Conservation (phyloP, 2,888 invertebrate species). For the Eugnorisma glareosa region DNA sequence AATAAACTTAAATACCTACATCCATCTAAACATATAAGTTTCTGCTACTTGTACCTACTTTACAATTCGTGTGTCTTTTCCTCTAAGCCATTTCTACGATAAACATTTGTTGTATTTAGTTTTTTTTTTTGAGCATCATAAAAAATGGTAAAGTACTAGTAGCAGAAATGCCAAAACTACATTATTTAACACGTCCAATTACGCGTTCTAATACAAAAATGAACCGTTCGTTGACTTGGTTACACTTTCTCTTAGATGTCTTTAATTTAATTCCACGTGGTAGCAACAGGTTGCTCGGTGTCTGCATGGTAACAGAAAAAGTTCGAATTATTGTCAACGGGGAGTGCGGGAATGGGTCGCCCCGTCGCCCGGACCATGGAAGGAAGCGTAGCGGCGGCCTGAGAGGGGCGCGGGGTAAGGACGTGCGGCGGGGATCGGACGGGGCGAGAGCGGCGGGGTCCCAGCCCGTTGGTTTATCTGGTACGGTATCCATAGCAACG, state of each 20-base stretch:
- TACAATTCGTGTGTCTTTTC: not conserved
- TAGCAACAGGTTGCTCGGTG: slow-evolving; percentile 76
- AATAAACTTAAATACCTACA: too few species aligned
- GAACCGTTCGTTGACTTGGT: slow-evolving; percentile 12
- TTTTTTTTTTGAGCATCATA: too few species aligned
- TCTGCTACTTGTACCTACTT: not conserved
- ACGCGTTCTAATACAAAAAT: slow-evolving; percentile 17
- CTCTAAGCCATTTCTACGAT: too few species aligned
- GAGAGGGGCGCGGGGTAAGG: slow-evolving; percentile 51
- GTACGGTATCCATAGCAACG: slow-evolving; percentile 87
- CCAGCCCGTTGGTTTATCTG: slow-evolving; percentile 75
- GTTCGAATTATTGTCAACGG: slow-evolving; percentile 62
- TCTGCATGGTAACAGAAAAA: slow-evolving; percentile 65
- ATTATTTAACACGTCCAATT: not conserved
- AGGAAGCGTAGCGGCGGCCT: slow-evolving; percentile 44
- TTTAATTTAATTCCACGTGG: slow-evolving; percentile 64
- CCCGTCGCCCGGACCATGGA: slow-evolving; percentile 60
- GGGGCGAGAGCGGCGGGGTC: slow-evolving; percentile 65
- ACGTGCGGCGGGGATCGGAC: slow-evolving; percentile 38
- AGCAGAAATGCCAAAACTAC: not conserved
- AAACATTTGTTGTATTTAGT: too few species aligned
- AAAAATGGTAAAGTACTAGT: too few species aligned
- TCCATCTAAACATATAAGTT: not conserved
- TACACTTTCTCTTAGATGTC: slow-evolving; percentile 9
- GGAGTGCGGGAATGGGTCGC: slow-evolving; percentile 56